A percentile compares a stretch with the other conserved stretches of the same genome.
phyloP scores from a whole-genome alignment of 2,113 vertebrate genomes.

The Zosterops borbonicus region DNA sequence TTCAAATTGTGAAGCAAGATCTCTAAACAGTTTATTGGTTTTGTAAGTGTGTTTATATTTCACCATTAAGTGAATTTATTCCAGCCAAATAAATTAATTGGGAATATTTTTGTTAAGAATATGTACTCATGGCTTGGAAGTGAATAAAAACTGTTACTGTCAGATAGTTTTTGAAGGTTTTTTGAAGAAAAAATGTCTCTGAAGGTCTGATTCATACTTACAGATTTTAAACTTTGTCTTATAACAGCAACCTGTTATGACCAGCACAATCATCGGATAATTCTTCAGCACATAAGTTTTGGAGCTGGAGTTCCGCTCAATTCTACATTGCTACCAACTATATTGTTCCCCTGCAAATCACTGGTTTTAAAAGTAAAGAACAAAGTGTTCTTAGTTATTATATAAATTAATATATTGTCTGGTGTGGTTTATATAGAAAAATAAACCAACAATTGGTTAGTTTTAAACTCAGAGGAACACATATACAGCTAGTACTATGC shows the following conservation, averaged over 20 bases:
- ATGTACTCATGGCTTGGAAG: not conserved
- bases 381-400: not conserved
- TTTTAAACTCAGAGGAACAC: not conserved
- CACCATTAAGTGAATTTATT: not conserved
- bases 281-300: fast-evolving
- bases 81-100: not conserved
- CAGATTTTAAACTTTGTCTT: not conserved
- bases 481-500: not conserved
- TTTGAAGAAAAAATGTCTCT: not conserved
- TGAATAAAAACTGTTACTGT: not conserved
- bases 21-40: not conserved
- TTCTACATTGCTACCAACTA: not conserved
- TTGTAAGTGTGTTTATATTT: not conserved
- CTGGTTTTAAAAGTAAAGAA: not conserved
- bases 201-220: not conserved
- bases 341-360: not conserved
- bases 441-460: not conserved
- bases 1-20: not conserved
- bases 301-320: not conserved
- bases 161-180: not conserved
- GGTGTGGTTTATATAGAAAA: not conserved
- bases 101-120: not conserved
- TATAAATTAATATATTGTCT: not conserved
- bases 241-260: not conserved
- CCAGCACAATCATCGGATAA: not conserved